A percentile compares a stretch with the other conserved stretches of the same genome.
phyloP scores from a whole-genome alignment of 2,113 vertebrate genomes.

The Vulpes vulpes region DNA sequence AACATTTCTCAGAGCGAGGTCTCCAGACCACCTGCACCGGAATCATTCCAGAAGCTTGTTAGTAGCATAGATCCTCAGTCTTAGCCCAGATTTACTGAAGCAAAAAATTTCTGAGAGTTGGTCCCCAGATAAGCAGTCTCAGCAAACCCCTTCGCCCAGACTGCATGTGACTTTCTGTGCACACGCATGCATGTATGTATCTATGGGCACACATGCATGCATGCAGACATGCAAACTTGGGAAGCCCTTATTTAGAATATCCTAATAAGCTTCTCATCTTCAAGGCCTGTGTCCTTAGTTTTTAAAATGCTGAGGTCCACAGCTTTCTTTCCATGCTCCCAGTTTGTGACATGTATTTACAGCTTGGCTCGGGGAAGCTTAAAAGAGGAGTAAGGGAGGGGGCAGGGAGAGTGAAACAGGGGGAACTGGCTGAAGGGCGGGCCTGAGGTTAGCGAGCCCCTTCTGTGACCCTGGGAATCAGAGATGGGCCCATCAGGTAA shows the following conservation, averaged over 20 bases:
- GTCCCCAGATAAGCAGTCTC: background rate
- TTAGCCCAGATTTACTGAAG: background rate
- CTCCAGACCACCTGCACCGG: background rate
- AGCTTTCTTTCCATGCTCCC: background rate
- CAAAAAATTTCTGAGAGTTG: background rate
- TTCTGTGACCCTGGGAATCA: background rate
- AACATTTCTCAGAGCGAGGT: background rate
- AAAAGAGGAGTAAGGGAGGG: background rate
- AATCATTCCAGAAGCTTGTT: conserved; percentile 51
- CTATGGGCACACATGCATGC: background rate
- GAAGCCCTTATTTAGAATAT: background rate
- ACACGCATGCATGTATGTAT: rapidly evolving
- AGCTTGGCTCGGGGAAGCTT: background rate
- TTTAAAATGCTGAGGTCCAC: background rate
- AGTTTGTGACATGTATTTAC: background rate
- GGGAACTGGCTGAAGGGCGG: background rate
- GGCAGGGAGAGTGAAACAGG: background rate
- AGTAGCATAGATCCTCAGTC: conserved; percentile 19
- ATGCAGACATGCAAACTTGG: rapidly evolving
- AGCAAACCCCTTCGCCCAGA: background rate
- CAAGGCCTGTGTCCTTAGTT: background rate
- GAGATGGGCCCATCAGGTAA: background rate
- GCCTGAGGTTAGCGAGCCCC: background rate
- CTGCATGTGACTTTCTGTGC: background rate
- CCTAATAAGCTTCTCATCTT: background rate